Conservation (phyloP, 1,140 invertebrate genomes). For the Agraylea sexmaculata region DNA sequence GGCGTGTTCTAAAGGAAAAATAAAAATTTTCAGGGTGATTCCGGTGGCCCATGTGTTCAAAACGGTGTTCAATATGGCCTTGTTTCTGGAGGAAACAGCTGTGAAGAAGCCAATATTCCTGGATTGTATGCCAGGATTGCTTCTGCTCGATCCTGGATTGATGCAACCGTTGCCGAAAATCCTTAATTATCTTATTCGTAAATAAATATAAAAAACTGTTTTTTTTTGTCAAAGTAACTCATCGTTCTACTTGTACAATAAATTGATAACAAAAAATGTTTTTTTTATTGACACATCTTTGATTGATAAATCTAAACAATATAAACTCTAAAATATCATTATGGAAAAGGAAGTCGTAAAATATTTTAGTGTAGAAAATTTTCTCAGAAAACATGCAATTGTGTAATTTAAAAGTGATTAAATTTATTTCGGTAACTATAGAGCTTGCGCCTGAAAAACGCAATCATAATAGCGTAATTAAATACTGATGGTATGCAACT, state of each 20-base stretch:
- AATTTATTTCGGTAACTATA: no score
- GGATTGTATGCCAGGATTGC: conserved; percentile 17
- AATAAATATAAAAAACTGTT: no score
- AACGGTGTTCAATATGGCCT: conserved; percentile 16
- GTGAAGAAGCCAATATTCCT: conserved; percentile 14
- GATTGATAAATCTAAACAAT: neutral
- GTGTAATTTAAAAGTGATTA: no score
- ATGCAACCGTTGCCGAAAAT: neutral
- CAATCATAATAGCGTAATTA: no score
- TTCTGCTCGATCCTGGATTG: conserved; percentile 11
- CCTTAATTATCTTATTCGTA: no score
- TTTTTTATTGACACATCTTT: neutral
- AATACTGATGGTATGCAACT: no score
- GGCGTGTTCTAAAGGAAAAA: neutral
- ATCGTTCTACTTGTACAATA: conserved; percentile 8
- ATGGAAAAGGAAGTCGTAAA: no score
- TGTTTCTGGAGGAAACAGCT: conserved; percentile 17
- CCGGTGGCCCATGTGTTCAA: conserved; percentile 19
- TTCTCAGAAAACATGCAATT: no score
- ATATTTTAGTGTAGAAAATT: no score
- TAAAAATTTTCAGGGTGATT: conserved; percentile 18
- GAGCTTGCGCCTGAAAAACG: no score
- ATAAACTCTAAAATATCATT: neutral
- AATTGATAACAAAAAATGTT: neutral
- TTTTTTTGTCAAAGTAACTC: no score